Evolutionary conservation across 2,888 invertebrate genomes (phyloP), one percentile per base, ranked within the genome.

Genomic region (Callyntrura guangdongensis): DNA sequence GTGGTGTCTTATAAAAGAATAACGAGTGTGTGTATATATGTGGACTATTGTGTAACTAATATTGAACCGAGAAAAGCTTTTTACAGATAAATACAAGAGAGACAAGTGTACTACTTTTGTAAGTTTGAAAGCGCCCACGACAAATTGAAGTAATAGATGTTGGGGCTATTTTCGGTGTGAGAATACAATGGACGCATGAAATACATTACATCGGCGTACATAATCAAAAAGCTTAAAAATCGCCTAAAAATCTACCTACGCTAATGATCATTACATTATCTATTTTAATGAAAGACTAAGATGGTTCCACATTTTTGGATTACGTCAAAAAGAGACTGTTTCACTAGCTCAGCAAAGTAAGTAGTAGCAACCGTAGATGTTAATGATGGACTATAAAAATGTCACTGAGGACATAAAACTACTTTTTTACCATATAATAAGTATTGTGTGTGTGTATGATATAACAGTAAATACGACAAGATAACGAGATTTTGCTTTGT

Each of bases 231-330:
- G 79, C 74, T 74, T 11, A 56, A 79, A 56, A 27, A 4, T 25
- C 25, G 11, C 53, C 77, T 53, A 25, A 47, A 64, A 45, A 20
- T 22, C 47, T 82, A 82, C 64, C 82, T 82, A 82, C 61, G 22
- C 45, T 82, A 47, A n/a, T 25, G 59, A 64, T 47, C 20, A 82
- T 47, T 22, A 27, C 20, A 64, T 79, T 61, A 86, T 74, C 1
- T 89, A 64, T 22, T 56, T 89, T 82, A 47, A 72, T 91, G 91
- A 91, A 91, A 91, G 91, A 91, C 91, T 89, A 89, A 72, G 56
- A 81, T 87, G 83, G 86, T 91, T 90, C 72, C 67, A 61, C 67
- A 79, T 86, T 90, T 90, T 90, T 90, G 90, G 90, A 74, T 83
- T 90, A 69, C 22, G 86, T 85, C 74, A 84, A 59, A 84, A 83